Percentiles rank a stretch among this genome's conserved stretches.
These are phyloP conservation scores for Varanus komodoensis DNA, from an alignment of 2,113 vertebrate species.

Conservation along the genomic window DNA sequence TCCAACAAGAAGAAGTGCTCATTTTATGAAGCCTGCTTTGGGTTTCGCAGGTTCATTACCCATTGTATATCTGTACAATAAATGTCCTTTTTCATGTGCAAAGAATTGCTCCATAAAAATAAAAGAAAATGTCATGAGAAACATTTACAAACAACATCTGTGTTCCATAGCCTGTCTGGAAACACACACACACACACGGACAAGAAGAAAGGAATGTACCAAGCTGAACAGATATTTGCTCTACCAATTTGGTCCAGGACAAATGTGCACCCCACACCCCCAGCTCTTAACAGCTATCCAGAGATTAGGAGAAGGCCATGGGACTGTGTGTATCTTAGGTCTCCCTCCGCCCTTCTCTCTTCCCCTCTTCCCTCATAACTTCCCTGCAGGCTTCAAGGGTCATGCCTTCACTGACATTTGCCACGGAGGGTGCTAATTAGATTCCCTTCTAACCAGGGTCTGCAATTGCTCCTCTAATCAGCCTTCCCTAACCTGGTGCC, in stretches of 20 bases:
- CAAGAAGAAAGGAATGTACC: neutral
- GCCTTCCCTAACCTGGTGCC: no score
- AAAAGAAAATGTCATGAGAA: constrained; percentile 47
- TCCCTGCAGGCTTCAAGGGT: neutral
- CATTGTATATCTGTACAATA: constrained; percentile 50
- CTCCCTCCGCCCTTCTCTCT: neutral
- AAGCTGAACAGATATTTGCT: neutral
- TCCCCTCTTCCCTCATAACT: neutral
- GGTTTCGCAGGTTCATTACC: constrained; percentile 52
- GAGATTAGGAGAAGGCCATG: neutral
- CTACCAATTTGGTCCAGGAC: neutral
- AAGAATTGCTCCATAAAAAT: constrained; percentile 50
- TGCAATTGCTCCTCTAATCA: no score
- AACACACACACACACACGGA: neutral
- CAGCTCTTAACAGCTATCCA: neutral
- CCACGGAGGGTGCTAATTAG: neutral
- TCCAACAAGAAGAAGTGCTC: constrained; percentile 35
- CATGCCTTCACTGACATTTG: neutral
- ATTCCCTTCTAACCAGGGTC: neutral
- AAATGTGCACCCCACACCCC: no score
- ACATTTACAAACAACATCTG: constrained; percentile 56
- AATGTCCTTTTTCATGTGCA: constrained; percentile 44
- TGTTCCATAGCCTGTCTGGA: constrained; percentile 46
- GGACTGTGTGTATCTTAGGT: neutral
- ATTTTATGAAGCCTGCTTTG: constrained; percentile 42